Evolutionary conservation across 2,888 invertebrate species (phyloP), one percentile per base, ranked within the genome.

Genomic region (Hirtodrosophila alboralis): DNA sequence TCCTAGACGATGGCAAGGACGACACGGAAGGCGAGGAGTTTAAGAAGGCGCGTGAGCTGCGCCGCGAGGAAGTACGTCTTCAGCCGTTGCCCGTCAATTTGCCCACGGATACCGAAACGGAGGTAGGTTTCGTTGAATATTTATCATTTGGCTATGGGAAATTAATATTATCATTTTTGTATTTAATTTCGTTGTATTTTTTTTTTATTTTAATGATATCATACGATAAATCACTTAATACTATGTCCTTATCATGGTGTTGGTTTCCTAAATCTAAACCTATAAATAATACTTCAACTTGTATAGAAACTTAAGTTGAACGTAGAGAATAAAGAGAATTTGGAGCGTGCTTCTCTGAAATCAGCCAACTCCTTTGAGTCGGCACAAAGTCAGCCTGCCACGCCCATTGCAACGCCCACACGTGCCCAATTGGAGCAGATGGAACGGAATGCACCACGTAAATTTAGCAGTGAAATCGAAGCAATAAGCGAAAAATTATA

Each of bases 1-100:
- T 57, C 57, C 3, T 3, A 90, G 90, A 90, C 59, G 88, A 91
- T 92, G 94, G 93, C 62, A 94, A 94, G 53, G 94, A 94, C n/a
- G 94, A 94, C 30, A 94, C 94, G 0, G 95, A 95, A 89, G 94
- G 94, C 7, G 94, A 94, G 89, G 94, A 94, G 71, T 92, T 93
- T 18, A 92, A 93, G 40, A 91, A 90, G 57, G 94, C 94, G 7
- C 91, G 94, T 18, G 94, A 94, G 84, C 89, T 93, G 68, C 91
- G 94, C 27, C 93, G 93, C 71, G 93, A 93, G 87, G 94, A 94
- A 91, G 94, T 94, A 23, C 93, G 93, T 79, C 91, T 94, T 48
- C 92, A 93, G 85, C 93, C 94, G 45, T 92, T 93, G 38, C 91
- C 91, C n/a, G 91, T 92, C 34, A 92, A 92, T 75, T 91, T 93